phyloP scores from a whole-genome alignment of 2,113 vertebrate genomes.

The Nyctibius bracteatus region DNA sequence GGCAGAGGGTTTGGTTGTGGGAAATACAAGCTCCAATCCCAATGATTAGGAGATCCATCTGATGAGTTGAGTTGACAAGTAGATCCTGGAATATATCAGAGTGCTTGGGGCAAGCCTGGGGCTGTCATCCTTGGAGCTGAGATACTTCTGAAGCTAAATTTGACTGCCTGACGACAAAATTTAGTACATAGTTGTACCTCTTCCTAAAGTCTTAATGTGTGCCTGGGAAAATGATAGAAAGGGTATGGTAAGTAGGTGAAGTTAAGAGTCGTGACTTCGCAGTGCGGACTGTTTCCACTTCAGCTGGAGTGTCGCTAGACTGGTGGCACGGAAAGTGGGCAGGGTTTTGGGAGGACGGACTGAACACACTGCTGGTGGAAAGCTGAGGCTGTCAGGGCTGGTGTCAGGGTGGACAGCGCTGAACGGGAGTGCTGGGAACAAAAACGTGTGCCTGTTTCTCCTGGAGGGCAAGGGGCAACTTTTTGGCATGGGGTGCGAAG shows the following conservation, averaged over 20 bases:
- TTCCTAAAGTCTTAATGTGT: background rate
- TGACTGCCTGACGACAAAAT: background rate
- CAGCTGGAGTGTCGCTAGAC: background rate
- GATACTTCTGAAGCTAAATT: background rate
- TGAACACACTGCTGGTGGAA: background rate
- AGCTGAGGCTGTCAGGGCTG: background rate
- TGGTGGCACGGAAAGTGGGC: background rate
- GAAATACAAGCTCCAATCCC: background rate
- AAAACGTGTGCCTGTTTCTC: background rate
- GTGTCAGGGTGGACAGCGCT: fast-evolving
- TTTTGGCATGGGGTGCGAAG: fast-evolving
- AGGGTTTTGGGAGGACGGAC: background rate
- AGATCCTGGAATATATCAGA: background rate
- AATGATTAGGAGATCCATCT: background rate
- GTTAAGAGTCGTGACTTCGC: background rate
- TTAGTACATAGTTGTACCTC: background rate
- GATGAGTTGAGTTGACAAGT: background rate
- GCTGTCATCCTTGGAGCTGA: background rate
- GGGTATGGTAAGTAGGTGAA: background rate
- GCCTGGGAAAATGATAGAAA: background rate
- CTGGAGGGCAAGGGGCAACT: background rate
- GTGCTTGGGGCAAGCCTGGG: background rate
- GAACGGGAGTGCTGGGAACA: background rate
- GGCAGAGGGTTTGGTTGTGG: background rate
- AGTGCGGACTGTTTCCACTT: background rate